Evolutionary conservation across 2,888 invertebrate species (phyloP), one percentile per base, ranked within the genome.

Genomic region (Pteria penguin): DNA sequence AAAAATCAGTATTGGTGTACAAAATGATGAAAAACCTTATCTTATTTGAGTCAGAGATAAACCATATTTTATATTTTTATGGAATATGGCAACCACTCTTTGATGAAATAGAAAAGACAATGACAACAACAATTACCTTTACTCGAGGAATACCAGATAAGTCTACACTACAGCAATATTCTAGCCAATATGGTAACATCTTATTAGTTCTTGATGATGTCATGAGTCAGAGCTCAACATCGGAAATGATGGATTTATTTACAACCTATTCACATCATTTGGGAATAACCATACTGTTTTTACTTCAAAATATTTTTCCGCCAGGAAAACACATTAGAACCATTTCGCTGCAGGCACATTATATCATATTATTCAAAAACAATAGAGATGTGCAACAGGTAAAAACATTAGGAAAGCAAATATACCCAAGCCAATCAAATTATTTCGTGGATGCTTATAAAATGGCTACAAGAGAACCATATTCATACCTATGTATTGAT

Each of bases 151-250:
- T 76, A 32, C 76, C 69, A 52, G 54, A 66, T n/a, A 79, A 76
- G 72, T 77, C 76, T 55, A 66, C 75, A 52, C 70, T 79, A 65
- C 73, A 78, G 62, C 54, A 73, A 63, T 63, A 22, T 14, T 14
- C 31, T n/a, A 24, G 58, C 24, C 26, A 58, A 14, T 58, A 58
- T 58, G 58, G 58, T 27, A 58, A 58, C 27, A 58, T 58, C 14
- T 27, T 24, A 27, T 29, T 58, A 26, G 58, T 58, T 14, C 58
- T 58, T 14, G 58, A 58, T 58, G 58, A 58, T 58, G 58, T 58
- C 22, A 58, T 58, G 58, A 11, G 26, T 22, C 58, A 58, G 24
- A 29, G 58, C 24, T 27, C 27, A 29, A 58, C 24, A 27, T 27
- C 11, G 27, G 58, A 58, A 14, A 27, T 58, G 14, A 58, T 58